Evolutionary conservation across 2,797 vertebrate genomes (phyloP).

Genomic region (Hirundo rustica): DNA sequence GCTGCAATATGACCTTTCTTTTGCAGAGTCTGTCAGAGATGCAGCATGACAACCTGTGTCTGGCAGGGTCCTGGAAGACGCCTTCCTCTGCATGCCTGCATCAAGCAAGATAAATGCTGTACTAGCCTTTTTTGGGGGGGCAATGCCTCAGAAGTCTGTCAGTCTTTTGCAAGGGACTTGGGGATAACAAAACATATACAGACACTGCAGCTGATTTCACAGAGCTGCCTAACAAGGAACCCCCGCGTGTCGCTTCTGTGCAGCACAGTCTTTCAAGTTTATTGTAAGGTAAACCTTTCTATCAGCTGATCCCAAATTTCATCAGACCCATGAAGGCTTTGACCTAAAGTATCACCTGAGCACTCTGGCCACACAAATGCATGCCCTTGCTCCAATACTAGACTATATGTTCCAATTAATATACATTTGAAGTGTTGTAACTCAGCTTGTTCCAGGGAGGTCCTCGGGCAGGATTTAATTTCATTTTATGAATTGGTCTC

Average conservation of each 20-base stretch:
- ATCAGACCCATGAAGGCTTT: not conserved
- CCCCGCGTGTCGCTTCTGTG: not conserved
- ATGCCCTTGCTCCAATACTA: not conserved
- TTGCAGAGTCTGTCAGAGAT: not conserved
- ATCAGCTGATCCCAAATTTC: not conserved
- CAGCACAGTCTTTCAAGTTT: not conserved
- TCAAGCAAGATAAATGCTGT: not conserved
- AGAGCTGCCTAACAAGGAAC: not conserved
- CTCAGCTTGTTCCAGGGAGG: not conserved
- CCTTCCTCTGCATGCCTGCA: not conserved
- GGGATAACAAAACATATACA: not conserved
- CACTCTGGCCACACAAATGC: not conserved
- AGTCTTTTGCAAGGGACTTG: not conserved
- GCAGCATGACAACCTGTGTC: rapidly evolving
- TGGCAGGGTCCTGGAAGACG: not conserved
- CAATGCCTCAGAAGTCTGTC: not conserved
- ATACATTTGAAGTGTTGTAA: not conserved
- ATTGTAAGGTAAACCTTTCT: not conserved
- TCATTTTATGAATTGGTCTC: not conserved
- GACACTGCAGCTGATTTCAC: not conserved
- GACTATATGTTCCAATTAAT: not conserved
- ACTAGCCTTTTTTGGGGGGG: not conserved
- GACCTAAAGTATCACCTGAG: not conserved
- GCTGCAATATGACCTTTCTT: not conserved
- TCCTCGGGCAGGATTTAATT: slow-evolving; percentile 4